phyloP scores from a whole-genome alignment of 2,888 invertebrate species.

The Azorinus chamasolen region DNA sequence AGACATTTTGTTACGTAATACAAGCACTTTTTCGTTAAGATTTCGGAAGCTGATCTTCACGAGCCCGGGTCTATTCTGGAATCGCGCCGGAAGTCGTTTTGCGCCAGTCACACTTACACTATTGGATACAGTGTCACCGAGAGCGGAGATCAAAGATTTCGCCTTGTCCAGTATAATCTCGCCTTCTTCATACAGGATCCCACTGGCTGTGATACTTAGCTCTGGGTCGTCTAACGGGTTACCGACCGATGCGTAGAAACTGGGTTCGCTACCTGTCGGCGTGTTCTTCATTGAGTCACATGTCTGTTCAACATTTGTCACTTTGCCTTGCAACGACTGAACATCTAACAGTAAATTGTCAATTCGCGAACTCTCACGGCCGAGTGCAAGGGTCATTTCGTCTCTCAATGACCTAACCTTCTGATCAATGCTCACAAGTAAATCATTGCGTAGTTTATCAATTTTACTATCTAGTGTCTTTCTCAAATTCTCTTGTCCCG shows the following conservation, averaged over 20 bases:
- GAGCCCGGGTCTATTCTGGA: neutral
- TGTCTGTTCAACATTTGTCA: neutral
- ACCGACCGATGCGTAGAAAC: neutral
- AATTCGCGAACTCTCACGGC: neutral
- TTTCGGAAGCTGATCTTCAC: conserved; percentile 2
- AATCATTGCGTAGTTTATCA: neutral
- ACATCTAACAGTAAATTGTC: conserved; percentile 1
- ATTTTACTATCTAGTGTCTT: conserved; percentile 7
- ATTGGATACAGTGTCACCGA: neutral
- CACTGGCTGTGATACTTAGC: neutral
- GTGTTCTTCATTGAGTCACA: no score
- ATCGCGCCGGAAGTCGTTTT: neutral
- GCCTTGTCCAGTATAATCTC: neutral
- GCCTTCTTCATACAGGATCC: neutral
- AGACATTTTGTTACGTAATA: neutral
- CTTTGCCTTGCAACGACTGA: neutral
- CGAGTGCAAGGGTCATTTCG: neutral
- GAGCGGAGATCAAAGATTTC: neutral
- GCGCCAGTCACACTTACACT: neutral
- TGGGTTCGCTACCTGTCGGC: neutral
- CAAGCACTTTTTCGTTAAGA: neutral
- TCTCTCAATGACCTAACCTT: neutral
- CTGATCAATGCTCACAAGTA: neutral
- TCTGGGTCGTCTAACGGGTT: conserved; percentile 6
- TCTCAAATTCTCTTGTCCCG: neutral